phyloP scores from a whole-genome alignment of 2,888 invertebrate genomes.

The Tanytarsus gracilentus region DNA sequence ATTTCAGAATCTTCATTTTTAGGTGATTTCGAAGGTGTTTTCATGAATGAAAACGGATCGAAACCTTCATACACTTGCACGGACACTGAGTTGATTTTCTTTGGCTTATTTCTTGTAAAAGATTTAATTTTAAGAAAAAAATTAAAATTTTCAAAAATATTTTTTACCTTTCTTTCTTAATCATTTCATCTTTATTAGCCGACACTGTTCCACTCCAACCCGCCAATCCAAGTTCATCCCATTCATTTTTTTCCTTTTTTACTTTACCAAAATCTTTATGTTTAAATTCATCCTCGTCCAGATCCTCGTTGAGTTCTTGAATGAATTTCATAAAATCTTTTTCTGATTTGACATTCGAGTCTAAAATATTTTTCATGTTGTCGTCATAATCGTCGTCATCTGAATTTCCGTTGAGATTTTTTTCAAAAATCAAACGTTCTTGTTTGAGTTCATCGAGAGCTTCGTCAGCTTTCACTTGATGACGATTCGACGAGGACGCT shows the following conservation, averaged over 20 bases:
- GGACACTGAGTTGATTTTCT: too few relatives aligned
- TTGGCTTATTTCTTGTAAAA: background rate
- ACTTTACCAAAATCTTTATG: background rate
- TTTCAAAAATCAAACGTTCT: slow-evolving; percentile 5
- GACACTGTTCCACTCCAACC: slow-evolving; percentile 38
- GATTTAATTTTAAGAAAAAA: background rate
- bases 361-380: slow-evolving; percentile 28
- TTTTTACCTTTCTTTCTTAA: slow-evolving; percentile 1
- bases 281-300: background rate
- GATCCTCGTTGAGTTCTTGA: slow-evolving; percentile 31
- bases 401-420: background rate
- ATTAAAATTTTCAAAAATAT: background rate
- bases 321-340: slow-evolving; percentile 32
- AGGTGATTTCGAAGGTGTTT: background rate
- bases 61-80: too few relatives aligned
- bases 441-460: background rate
- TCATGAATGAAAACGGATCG: background rate
- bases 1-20: background rate
- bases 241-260: slow-evolving; percentile 32
- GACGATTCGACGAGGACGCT: background rate
- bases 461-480: background rate
- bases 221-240: slow-evolving; percentile 36
- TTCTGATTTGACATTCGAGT: slow-evolving; percentile 33
- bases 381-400: slow-evolving; percentile 20
- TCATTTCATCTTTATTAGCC: background rate